Evolutionary conservation across 2,888 invertebrate genomes (phyloP), one percentile per base, ranked within the genome.

Genomic region (Therioaphis trifolii): DNA sequence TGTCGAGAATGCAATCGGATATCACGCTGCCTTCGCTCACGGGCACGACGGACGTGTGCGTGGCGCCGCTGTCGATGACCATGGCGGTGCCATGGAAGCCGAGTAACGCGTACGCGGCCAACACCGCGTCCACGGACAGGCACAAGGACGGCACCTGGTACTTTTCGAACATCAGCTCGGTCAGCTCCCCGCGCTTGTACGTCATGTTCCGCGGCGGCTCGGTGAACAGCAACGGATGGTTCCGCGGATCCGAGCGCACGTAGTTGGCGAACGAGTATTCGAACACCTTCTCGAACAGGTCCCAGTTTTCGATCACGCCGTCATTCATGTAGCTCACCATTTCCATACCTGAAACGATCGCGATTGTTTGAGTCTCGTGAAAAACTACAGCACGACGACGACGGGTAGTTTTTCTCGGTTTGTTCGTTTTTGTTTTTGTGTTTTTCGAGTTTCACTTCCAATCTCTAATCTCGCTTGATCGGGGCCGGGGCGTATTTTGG

Each of bases 241-340:
- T 95, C 87, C 96, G 95, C 0, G 98, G 94, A 86, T 98, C 97
- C 0, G 97, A 97, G 86, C 96, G 95, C 86, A 99, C 95, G 46
- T 97, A 92, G 90, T 96, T 96, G 58, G 94, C 92, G 88, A 98
- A 99, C 0, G 96, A 94, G 89, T 99, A 96, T 88, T 99, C 98
- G 35, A 95, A 89, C 87, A 98, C 94, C 89, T 97, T 95, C 89
- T 99, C 99, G 89, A 99, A 99, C 85, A 98, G 90, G 88, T 99
- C 98, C 99, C 99, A 99, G 89, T 99, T 97, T 87, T 99, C 98
- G 68, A 99, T 94, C 94, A 98, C 97, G 72, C 99, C 98, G 87
- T 99, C 99, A 88, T 98, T 98, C 93, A 99, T 95, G 88, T 96
- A 99, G 4, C 94, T 95, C 80, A 92, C 92, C 52, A 96, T 92